Evolutionary conservation across 2,888 invertebrate genomes (phyloP).

Genomic region (Phyto melanocephala): DNA sequence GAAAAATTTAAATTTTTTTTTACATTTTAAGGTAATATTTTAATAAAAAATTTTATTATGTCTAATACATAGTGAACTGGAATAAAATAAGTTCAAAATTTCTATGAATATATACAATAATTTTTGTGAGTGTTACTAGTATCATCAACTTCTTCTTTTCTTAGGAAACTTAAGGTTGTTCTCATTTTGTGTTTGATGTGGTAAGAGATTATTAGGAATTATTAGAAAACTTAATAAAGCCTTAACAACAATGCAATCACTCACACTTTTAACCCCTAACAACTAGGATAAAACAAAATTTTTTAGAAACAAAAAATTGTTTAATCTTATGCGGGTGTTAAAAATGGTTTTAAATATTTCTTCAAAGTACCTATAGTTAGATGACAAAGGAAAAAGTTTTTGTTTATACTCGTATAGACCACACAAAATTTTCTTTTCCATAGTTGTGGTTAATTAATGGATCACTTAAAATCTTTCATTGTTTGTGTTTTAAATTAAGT

Average conservation of each 20-base stretch:
- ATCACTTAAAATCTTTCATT: conserved; percentile 25
- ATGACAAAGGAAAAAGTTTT: conserved; percentile 40
- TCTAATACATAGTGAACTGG: too few relatives aligned
- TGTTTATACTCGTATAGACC: neutral
- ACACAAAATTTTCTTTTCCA: conserved; percentile 40
- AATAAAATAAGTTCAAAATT: too few relatives aligned
- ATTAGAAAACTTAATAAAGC: conserved; percentile 49
- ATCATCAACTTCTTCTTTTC: too few relatives aligned
- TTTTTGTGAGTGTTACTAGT: too few relatives aligned
- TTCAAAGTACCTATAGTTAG: conserved; percentile 29
- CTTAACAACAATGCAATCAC: conserved; percentile 29
- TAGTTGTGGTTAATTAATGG: conserved; percentile 53
- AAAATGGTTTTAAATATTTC: conserved; percentile 48
- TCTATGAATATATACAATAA: too few relatives aligned
- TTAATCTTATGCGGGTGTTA: conserved; percentile 50
- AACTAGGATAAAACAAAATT: neutral
- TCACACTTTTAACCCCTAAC: conserved; percentile 6
- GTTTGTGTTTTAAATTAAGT: neutral
- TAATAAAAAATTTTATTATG: too few relatives aligned
- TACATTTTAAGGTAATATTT: too few relatives aligned
- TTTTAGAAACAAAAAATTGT: too few relatives aligned
- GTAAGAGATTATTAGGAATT: conserved; percentile 50
- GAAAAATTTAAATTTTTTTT: too few relatives aligned
- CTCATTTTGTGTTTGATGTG: conserved; percentile 6
- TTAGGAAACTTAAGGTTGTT: too few relatives aligned